These are phyloP conservation scores for Lepus oiostolus DNA, from an alignment of 2,797 vertebrate genomes.

Conservation along the genomic window DNA sequence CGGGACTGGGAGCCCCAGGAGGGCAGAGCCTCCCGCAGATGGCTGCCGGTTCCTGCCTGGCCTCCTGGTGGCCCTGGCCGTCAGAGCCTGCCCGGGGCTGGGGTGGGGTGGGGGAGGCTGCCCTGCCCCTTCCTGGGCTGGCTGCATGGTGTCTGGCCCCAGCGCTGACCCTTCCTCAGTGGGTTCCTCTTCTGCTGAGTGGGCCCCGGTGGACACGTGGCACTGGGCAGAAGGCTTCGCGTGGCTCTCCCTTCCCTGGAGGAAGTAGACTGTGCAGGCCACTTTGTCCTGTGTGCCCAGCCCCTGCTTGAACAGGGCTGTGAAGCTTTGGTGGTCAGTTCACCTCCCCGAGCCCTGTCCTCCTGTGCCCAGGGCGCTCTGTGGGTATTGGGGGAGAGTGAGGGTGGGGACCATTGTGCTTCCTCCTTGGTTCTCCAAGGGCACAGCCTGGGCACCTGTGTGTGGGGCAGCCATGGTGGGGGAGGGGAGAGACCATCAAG, in stretches of 20 bases:
- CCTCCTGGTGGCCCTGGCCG: background rate
- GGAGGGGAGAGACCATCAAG: background rate
- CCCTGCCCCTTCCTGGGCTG: background rate
- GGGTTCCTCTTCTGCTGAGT: constrained; percentile 66
- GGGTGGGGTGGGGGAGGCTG: background rate
- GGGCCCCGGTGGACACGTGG: background rate
- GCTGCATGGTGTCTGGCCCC: too few relatives aligned
- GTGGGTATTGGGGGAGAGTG: too few relatives aligned
- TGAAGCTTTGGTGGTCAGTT: too few relatives aligned
- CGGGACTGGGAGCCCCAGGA: background rate
- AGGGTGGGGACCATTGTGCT: background rate
- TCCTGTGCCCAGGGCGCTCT: background rate
- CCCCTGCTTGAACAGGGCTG: too few relatives aligned
- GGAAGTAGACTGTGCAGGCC: background rate
- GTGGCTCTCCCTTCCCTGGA: background rate
- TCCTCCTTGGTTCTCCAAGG: too few relatives aligned
- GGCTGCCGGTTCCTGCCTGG: background rate
- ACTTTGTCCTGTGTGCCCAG: background rate
- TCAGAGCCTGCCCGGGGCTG: background rate
- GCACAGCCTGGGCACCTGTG: background rate
- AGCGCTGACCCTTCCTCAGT: background rate
- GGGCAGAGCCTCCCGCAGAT: background rate
- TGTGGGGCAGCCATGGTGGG: background rate
- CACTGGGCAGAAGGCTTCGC: too few relatives aligned
- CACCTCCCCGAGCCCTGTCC: background rate